Evolutionary conservation across 2,113 vertebrate species (phyloP).

Genomic region (Mus pahari): DNA sequence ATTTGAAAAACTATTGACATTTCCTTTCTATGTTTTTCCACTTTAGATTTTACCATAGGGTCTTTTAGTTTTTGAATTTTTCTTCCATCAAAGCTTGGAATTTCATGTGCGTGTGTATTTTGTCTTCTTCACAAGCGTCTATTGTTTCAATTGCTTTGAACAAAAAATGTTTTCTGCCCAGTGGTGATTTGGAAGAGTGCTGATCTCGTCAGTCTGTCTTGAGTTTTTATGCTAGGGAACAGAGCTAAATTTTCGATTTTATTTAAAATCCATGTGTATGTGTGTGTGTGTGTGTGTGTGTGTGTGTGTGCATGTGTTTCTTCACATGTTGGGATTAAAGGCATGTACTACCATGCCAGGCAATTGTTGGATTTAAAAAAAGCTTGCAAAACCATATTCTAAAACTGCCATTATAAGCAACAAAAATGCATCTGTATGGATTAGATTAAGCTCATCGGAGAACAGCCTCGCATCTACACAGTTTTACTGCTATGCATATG

Average conservation of each 20-base stretch:
- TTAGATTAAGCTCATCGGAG: not conserved
- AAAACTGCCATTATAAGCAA: not conserved
- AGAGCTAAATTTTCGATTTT: constrained; percentile 29
- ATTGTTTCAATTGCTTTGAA: not conserved
- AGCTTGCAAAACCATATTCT: not conserved
- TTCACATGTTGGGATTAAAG: not conserved
- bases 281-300: not conserved
- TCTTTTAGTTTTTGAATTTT: too few species aligned
- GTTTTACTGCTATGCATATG: not conserved
- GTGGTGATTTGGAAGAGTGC: not conserved
- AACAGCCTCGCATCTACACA: not conserved
- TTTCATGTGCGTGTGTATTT: not conserved
- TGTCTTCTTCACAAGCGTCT: not conserved
- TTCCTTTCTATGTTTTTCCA: not conserved
- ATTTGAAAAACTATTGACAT: not conserved
- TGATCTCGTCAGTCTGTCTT: not conserved
- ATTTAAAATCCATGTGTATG: not conserved
- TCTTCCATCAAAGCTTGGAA: not conserved
- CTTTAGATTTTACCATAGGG: not conserved
- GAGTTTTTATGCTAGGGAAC: not conserved
- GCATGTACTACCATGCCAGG: too few species aligned
- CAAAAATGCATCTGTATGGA: not conserved
- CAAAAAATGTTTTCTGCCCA: not conserved
- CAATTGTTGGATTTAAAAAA: not conserved
- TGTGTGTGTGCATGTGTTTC: not conserved